Conservation (phyloP, 1,140 invertebrate genomes). For the Rhyzopertha dominica region DNA sequence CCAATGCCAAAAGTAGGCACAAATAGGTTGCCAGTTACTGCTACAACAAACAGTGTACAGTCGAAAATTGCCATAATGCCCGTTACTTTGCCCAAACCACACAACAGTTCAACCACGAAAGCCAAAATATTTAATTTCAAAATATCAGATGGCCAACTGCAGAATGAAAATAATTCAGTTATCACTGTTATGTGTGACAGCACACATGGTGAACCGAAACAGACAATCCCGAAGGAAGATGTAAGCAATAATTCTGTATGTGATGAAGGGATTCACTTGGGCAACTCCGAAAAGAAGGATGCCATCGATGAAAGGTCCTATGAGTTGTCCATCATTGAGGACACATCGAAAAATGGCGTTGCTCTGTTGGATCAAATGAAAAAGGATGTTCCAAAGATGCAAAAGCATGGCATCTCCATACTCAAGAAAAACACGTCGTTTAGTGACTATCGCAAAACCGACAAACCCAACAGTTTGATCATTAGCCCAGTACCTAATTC, state of each 20-base stretch:
- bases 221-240: conserved; percentile 1
- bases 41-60: conserved; percentile 44
- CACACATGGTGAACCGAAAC: conserved; percentile 16
- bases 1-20: conserved; percentile 53
- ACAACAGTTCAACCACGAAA: conserved; percentile 41
- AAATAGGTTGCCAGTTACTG: conserved; percentile 43
- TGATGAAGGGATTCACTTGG: conserved; percentile 29
- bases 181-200: conserved; percentile 47
- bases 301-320: conserved; percentile 33
- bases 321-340: conserved; percentile 38
- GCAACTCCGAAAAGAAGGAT: conserved; percentile 26
- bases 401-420: conserved; percentile 40
- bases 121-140: conserved; percentile 53
- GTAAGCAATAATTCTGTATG: conserved; percentile 17
- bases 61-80: conserved; percentile 51
- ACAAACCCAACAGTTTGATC: conserved; percentile 15
- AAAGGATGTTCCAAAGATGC: conserved; percentile 26
- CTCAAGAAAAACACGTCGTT: conserved; percentile 41
- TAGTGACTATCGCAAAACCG: too few relatives aligned
- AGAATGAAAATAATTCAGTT: conserved; percentile 46
- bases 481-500: conserved; percentile 16
- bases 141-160: conserved; percentile 52
- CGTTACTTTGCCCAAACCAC: conserved; percentile 41
- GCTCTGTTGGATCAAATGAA: too few relatives aligned
- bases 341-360: conserved; percentile 32